These are phyloP conservation scores for Mythimna impura DNA, from an alignment of 2,888 invertebrate genomes.

Conservation along the genomic window DNA sequence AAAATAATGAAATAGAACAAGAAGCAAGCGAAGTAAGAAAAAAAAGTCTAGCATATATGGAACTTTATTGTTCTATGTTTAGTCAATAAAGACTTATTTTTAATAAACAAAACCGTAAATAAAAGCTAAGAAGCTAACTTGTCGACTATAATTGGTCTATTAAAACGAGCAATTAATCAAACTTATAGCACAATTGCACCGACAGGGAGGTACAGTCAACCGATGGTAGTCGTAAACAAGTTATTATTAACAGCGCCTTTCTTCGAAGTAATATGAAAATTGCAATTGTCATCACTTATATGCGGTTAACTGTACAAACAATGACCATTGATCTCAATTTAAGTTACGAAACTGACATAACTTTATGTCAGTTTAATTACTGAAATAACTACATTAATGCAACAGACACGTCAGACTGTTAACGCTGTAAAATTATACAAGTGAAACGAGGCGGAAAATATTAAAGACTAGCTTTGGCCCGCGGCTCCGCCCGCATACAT, in stretches of 20 bases:
- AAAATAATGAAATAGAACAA: not conserved
- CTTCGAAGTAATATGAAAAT: not conserved
- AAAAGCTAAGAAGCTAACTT: slow-evolving; percentile 44
- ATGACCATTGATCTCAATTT: slow-evolving; percentile 62
- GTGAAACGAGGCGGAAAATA: slow-evolving; percentile 22
- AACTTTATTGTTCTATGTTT: slow-evolving; percentile 24
- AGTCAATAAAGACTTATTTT: slow-evolving; percentile 4
- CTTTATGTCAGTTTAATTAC: slow-evolving; percentile 50
- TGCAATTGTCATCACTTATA: not conserved
- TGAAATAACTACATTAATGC: slow-evolving; percentile 40
- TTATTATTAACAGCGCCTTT: not conserved
- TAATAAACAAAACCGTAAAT: slow-evolving; percentile 27
- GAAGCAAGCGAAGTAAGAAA: not conserved
- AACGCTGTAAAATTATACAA: slow-evolving; percentile 3
- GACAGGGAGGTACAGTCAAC: slow-evolving; percentile 16
- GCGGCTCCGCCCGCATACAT: no score
- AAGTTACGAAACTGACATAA: slow-evolving; percentile 22
- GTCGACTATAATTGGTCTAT: slow-evolving; percentile 74
- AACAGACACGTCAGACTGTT: slow-evolving; percentile 29
- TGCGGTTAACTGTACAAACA: slow-evolving; percentile 19
- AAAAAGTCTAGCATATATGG: no score
- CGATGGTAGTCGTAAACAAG: not conserved
- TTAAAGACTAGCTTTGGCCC: no score
- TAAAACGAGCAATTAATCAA: slow-evolving; percentile 80
- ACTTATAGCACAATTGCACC: slow-evolving; percentile 57